Evolutionary conservation across 2,113 vertebrate species (phyloP), one percentile per base, ranked within the genome.

Genomic region (Xiphorhynchus elegans): DNA sequence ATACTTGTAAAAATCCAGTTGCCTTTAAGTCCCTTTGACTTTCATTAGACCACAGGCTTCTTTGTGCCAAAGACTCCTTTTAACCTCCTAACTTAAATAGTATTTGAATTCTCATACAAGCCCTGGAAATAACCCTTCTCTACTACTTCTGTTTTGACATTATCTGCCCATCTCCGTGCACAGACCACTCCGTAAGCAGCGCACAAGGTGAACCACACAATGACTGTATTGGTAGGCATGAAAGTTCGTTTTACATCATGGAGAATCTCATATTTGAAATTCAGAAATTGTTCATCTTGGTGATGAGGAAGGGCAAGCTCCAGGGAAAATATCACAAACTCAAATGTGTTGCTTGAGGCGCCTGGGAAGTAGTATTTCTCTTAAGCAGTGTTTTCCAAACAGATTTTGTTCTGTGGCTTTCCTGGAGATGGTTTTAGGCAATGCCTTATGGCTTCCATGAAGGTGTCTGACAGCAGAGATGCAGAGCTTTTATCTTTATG

Each of bases 281-380:
- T 91, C 72, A 93, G 75, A 96, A 96, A 74, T 81, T 96, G 72
- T 70, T 96, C 83, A 81, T 95, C 75, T 86, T 64, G 39, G 28
- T 77, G 66, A 80, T 37, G 76, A 85, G 87, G 1, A 1, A 21
- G 80, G 85, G 59, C 59, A 86, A 63, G 63, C 87, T 95, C 76
- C 72, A 77, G 86, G 88, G 85, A 80, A 58, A 85, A 67, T 85
- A 80, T 70, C 68, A 53, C 2, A 0, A 90, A 77, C 75, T 91
- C 70, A 80, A 33, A 88, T 7, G 3, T 49, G 46, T 83, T 95
- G 77, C 84, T 87, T 63, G 69, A 93, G 84, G 90, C 7, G 3
- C 79, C 68, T 86, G 67, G 67, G 35, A 88, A 69, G 47, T 59
- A 59, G 21, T 15, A 35, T 64, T 89, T 95, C 81, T 92, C 84